Base-by-base conservation (phyloP, 2,113 vertebrate genomes). In the Nothobranchius furzeri region DNA sequence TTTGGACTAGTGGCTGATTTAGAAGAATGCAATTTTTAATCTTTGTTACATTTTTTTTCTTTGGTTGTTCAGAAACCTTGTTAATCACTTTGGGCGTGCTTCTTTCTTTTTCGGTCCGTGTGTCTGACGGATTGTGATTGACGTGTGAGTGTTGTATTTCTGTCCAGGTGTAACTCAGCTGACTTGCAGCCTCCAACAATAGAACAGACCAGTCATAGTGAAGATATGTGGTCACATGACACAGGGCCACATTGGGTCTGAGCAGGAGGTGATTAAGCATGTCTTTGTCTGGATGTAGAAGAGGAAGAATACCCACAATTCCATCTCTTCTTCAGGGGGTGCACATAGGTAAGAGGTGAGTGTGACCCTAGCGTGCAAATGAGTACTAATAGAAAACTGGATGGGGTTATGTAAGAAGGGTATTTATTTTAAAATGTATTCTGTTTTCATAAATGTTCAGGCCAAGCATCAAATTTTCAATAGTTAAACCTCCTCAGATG, bases 111-210 rank as follows among this genome's bases (percentile, higher is more conserved):
- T 63, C 58, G 40, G 15, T 10, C 14, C 37, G 12, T 10, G 15
- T 30, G 30, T 30, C 2, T 12, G 17, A 45, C 52, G 7, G 52
- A 47, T 67, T 54, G 60, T 1, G 43, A 37, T 30, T 48, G 57
- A 58, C 79, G 53, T 59, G 68, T 72, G 68, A 20, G 20, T 20
- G 76, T 79, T 43, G 60, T 71, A 55, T 85, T 79, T 73, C 58
- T 54, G 48, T 64, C 53, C 76, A 86, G 79, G 81, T 84, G 46
- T 73, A 75, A 77, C 64, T 83, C 78, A 66, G 74, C 70, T 43
- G 55, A 58, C 55, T 62, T 67, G 80, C 25, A 73, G 79, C 42
- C 64, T 82, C 87, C 85, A 88, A 89, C 91, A 92, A 90, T 91
- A 91, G 91, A 81, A 83, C 37, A n/a, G 11, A 55, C 88, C 82